phyloP scores from a whole-genome alignment of 2,797 vertebrate species.

The Anguilla marmorata region DNA sequence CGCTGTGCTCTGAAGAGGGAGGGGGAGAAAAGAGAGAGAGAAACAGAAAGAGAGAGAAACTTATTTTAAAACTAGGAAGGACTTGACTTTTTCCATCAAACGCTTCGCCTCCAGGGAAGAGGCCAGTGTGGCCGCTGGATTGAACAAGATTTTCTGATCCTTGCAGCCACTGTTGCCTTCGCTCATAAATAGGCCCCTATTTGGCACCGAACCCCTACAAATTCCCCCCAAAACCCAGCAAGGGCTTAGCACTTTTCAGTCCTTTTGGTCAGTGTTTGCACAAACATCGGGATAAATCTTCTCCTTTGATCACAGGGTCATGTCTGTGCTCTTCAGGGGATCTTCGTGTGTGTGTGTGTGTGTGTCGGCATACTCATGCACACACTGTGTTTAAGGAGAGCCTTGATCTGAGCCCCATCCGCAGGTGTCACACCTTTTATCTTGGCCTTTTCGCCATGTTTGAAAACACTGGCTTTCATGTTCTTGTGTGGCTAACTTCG shows the following conservation, averaged over 20 bases:
- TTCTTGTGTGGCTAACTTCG: slow-evolving; percentile 39
- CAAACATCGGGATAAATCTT: slow-evolving; percentile 70
- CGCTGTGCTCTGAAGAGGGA: slow-evolving; percentile 29
- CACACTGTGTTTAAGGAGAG: slow-evolving; percentile 17
- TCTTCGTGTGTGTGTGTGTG: slow-evolving; percentile 44
- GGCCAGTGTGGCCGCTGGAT: slow-evolving; percentile 54
- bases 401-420: slow-evolving; percentile 41
- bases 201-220: slow-evolving; percentile 43
- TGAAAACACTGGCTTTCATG: slow-evolving; percentile 52
- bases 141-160: slow-evolving; percentile 64
- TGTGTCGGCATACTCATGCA: slow-evolving; percentile 26
- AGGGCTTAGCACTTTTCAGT: slow-evolving; percentile 44
- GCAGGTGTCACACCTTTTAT: slow-evolving; percentile 44
- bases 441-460: slow-evolving; percentile 49
- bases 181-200: slow-evolving; percentile 54
- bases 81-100: slow-evolving; percentile 42
- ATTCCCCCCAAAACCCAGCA: slow-evolving; percentile 40
- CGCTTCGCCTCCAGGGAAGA: slow-evolving; percentile 44
- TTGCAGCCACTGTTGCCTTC: slow-evolving; percentile 44
- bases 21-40: slow-evolving; percentile 21
- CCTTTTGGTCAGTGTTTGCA: slow-evolving; percentile 57
- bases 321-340: slow-evolving; percentile 56
- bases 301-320: slow-evolving; percentile 63
- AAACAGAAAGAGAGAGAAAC: background rate
- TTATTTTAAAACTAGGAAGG: slow-evolving; percentile 44